Percentiles rank a stretch among this genome's conserved stretches.
These are phyloP conservation scores for Apodemia mormo DNA, from an alignment of 2,888 invertebrate species.

Conservation along the genomic window DNA sequence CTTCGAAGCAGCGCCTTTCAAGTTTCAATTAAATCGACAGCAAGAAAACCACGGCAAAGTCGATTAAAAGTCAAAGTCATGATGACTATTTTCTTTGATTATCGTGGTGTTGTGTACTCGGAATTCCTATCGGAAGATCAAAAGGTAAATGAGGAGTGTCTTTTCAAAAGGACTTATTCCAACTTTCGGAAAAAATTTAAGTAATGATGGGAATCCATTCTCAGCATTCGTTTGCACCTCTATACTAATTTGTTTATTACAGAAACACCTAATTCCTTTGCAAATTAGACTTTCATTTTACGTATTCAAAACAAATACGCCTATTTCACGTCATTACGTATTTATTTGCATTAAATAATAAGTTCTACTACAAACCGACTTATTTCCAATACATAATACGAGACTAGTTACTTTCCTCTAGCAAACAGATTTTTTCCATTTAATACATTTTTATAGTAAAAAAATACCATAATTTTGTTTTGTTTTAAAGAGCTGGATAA, in stretches of 20 bases:
- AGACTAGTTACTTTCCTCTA: background rate
- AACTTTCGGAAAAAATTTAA: background rate
- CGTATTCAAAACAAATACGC: background rate
- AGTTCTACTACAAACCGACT: background rate
- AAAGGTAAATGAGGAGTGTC: too few species aligned
- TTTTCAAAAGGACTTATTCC: background rate
- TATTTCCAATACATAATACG: too few species aligned
- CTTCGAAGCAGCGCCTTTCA: too few species aligned
- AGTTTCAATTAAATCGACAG: too few species aligned
- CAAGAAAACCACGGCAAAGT: too few species aligned
- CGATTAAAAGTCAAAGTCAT: too few species aligned
- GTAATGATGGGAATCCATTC: background rate
- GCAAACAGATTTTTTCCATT: background rate
- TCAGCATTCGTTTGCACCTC: background rate
- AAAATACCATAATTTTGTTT: too few species aligned
- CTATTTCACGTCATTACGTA: background rate
- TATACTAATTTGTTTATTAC: background rate
- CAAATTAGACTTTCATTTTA: background rate
- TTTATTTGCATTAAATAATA: background rate
- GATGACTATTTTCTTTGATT: too few species aligned
- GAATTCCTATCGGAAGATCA: too few species aligned
- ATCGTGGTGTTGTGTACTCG: too few species aligned
- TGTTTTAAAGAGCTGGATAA: too few species aligned
- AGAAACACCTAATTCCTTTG: background rate
- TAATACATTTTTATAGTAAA: background rate